Evolutionary conservation across 2,888 invertebrate species (phyloP).

Genomic region (Alcis repandata): DNA sequence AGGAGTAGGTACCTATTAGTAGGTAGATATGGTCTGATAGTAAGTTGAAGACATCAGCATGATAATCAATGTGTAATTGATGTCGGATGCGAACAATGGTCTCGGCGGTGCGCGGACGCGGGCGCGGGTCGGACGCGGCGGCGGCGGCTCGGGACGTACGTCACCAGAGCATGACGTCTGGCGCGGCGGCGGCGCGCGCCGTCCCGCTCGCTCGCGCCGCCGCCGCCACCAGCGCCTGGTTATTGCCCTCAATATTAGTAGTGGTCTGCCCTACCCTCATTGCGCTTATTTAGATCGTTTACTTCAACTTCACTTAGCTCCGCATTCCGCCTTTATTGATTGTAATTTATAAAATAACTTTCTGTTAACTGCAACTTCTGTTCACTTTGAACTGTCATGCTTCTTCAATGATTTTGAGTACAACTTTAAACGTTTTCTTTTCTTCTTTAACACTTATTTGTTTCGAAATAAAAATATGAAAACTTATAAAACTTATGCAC

Average conservation of each 20-base stretch:
- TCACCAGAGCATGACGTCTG: slow-evolving; percentile 78
- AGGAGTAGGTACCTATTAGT: neutral
- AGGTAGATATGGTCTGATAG: neutral
- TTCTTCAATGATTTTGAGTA: neutral
- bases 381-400: neutral
- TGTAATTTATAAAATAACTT: slow-evolving; percentile 25
- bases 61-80: slow-evolving; percentile 50
- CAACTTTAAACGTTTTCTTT: too few relatives aligned
- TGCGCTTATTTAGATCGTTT: slow-evolving; percentile 58
- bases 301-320: slow-evolving; percentile 39
- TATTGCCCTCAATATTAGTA: slow-evolving; percentile 63
- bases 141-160: slow-evolving; percentile 70
- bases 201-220: slow-evolving; percentile 58
- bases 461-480: too few relatives aligned
- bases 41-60: slow-evolving; percentile 4
- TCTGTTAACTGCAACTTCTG: slow-evolving; percentile 8
- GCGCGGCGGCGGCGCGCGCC: slow-evolving; percentile 40
- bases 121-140: slow-evolving; percentile 42
- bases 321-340: slow-evolving; percentile 41
- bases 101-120: neutral
- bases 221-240: slow-evolving; percentile 56
- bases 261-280: slow-evolving; percentile 61
- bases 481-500: too few relatives aligned
- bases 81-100: slow-evolving; percentile 29
- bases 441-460: neutral